Conservation (phyloP, 2,113 vertebrate genomes). For the Oncorhynchus mykiss region DNA sequence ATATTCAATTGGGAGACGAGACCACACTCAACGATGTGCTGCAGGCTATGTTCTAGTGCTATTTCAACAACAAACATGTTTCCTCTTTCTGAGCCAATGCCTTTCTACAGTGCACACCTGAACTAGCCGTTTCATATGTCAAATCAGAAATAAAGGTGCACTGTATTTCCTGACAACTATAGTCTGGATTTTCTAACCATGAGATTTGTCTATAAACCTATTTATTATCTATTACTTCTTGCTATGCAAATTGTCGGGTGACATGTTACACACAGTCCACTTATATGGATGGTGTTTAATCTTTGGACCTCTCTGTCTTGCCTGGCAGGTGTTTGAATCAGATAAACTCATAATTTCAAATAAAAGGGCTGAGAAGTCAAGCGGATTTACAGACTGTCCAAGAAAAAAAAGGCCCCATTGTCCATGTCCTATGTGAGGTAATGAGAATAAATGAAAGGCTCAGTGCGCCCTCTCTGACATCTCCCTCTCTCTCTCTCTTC, state of each 20-base stretch:
- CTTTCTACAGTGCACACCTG: too few species aligned
- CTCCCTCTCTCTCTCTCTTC: constrained; percentile 2
- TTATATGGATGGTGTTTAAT: constrained; percentile 23
- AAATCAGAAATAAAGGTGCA: too few species aligned
- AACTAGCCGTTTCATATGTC: too few species aligned
- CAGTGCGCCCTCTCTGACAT: constrained; percentile 1
- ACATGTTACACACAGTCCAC: constrained; percentile 10
- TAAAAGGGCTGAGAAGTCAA: constrained; percentile 42
- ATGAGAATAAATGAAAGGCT: constrained; percentile 52
- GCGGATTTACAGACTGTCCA: constrained; percentile 45
- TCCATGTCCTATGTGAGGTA: constrained; percentile 40
- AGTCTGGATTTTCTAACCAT: neutral
- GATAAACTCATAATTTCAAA: constrained; percentile 53
- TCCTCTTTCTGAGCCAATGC: too few species aligned
- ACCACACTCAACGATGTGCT: too few species aligned
- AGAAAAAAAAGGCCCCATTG: constrained; percentile 43
- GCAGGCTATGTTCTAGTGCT: too few species aligned
- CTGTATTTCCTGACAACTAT: too few species aligned
- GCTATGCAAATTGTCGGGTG: neutral
- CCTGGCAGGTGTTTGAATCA: constrained; percentile 58
- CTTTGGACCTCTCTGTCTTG: constrained; percentile 22
- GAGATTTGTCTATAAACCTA: too few species aligned
- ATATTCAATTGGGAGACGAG: too few species aligned
- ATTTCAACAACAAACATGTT: too few species aligned
- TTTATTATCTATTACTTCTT: too few species aligned